Evolutionary conservation across 2,113 vertebrate species (phyloP).

Genomic region (Cyprinus carpio): DNA sequence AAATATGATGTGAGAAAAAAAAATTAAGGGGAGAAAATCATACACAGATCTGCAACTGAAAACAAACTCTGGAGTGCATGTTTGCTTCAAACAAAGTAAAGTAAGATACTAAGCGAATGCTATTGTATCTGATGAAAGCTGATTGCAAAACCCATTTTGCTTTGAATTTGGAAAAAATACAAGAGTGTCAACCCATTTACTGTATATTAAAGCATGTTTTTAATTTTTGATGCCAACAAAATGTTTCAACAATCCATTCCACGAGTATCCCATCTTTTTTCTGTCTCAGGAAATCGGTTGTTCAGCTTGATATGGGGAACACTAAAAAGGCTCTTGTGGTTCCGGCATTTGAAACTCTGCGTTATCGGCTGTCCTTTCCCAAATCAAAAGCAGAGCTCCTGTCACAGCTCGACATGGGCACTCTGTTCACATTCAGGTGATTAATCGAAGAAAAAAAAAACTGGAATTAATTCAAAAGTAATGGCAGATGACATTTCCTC

Average conservation of each 20-base stretch:
- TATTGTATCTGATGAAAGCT: not conserved
- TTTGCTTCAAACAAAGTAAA: not conserved
- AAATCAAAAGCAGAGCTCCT: slow-evolving; percentile 97
- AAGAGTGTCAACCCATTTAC: not conserved
- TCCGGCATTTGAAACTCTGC: slow-evolving; percentile 94
- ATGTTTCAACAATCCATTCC: not conserved
- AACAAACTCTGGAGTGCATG: not conserved
- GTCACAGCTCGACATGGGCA: slow-evolving; percentile 98
- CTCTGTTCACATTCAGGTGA: slow-evolving; percentile 97
- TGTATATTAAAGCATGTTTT: not conserved
- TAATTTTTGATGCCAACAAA: not conserved
- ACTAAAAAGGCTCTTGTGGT: slow-evolving; percentile 96
- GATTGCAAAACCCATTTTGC: not conserved
- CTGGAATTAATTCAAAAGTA: not conserved
- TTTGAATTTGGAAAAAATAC: not conserved
- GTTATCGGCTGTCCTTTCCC: slow-evolving; percentile 96
- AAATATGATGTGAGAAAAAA: no score
- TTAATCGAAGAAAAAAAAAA: not conserved
- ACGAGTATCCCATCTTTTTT: not conserved
- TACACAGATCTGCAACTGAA: not conserved
- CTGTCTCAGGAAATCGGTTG: slow-evolving; percentile 86
- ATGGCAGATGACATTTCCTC: not conserved
- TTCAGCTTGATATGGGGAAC: slow-evolving; percentile 91
- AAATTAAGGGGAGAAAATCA: not conserved
- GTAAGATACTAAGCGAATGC: not conserved